phyloP scores from a whole-genome alignment of 2,888 invertebrate species.

The Dioctria linearis region DNA sequence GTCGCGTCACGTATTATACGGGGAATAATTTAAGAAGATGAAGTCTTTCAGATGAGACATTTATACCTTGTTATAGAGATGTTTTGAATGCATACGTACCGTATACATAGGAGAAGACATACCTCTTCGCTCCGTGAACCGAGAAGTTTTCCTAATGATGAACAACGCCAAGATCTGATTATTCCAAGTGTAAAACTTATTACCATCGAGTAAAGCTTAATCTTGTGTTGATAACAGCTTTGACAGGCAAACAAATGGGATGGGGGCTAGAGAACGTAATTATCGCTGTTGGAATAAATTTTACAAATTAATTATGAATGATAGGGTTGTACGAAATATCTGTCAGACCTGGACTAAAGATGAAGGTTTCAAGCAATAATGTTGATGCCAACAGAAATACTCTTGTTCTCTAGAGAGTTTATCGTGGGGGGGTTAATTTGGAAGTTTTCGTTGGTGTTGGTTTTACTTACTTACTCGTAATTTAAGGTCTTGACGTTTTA shows the following conservation, averaged over 20 bases:
- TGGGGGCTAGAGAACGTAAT: constrained; percentile 9
- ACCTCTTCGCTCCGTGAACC: neutral
- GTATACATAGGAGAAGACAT: neutral
- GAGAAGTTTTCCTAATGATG: constrained; percentile 39
- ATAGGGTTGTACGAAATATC: too few species aligned
- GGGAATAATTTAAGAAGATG: constrained; percentile 14
- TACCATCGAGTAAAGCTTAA: constrained; percentile 32
- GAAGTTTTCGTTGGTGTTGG: too few species aligned
- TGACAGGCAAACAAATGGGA: constrained; percentile 27
- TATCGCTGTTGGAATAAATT: constrained; percentile 28
- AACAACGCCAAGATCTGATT: constrained; percentile 32
- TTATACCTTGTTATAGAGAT: neutral
- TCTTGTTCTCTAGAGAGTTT: too few species aligned
- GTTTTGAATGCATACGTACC: neutral
- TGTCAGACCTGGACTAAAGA: too few species aligned
- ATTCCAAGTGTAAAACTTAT: constrained; percentile 43
- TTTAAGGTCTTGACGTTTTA: too few species aligned
- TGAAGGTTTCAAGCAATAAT: too few species aligned
- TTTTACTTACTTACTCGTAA: too few species aligned
- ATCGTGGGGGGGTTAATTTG: too few species aligned
- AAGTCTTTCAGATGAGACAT: constrained; percentile 26
- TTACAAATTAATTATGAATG: constrained; percentile 21
- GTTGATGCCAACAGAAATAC: too few species aligned
- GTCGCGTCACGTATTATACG: constrained; percentile 8
- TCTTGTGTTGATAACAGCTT: constrained; percentile 33